Conservation (phyloP, 2,113 vertebrate genomes). For the Sisor rabdophorus region DNA sequence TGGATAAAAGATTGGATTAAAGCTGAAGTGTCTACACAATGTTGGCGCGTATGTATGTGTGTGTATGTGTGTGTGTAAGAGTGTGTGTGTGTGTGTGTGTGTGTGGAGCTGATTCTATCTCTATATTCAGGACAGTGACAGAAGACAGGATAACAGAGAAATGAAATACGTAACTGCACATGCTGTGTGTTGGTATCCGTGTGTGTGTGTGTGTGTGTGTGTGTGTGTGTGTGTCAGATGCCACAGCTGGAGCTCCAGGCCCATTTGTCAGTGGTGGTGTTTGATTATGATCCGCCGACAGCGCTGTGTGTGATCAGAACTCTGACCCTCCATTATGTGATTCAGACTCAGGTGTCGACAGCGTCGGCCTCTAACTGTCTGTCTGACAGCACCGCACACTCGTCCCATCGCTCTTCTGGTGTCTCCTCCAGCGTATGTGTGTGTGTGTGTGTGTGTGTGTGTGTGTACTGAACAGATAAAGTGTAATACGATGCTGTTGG, state of each 20-base stretch:
- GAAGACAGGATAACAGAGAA: constrained; percentile 41
- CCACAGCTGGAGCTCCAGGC: constrained; percentile 83
- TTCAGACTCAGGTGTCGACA: constrained; percentile 82
- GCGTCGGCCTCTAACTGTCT: constrained; percentile 69
- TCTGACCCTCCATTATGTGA: constrained; percentile 99
- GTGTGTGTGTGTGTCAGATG: constrained; percentile 97
- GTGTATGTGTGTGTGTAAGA: constrained; percentile 15
- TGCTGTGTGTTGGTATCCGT: constrained; percentile 4
- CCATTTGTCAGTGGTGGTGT: constrained; percentile 93
- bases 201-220: constrained; percentile 57
- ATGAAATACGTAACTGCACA: constrained; percentile 46
- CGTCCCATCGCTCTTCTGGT: constrained; percentile 72
- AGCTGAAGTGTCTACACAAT: constrained; percentile 44
- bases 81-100: constrained; percentile 35
- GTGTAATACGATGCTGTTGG: not conserved
- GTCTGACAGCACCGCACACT: constrained; percentile 69
- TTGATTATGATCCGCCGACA: constrained; percentile 92
- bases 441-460: constrained; percentile 22
- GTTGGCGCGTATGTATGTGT: constrained; percentile 17
- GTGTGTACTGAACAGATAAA: not conserved
- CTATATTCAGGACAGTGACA: constrained; percentile 77
- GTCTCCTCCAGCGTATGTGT: constrained; percentile 52
- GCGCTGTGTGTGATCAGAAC: constrained; percentile 94
- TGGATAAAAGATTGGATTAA: constrained; percentile 53
- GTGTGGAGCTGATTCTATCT: constrained; percentile 41